Conservation (phyloP, 2,888 invertebrate genomes). For the Isotomurus palustris region DNA sequence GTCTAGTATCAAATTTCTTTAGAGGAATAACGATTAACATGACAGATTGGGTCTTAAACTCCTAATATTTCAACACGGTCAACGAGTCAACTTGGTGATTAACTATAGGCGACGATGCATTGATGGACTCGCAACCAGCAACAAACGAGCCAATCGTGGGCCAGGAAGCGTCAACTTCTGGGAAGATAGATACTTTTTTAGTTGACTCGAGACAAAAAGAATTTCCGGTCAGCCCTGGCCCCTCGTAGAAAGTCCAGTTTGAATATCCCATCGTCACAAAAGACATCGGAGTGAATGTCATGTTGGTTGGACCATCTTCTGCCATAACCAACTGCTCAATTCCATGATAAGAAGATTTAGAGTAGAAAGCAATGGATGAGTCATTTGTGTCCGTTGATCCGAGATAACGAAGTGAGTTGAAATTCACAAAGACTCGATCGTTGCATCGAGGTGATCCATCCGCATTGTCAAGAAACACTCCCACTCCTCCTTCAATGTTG, state of each 20-base stretch:
- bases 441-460: slow-evolving; percentile 14
- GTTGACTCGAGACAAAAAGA: slow-evolving; percentile 16
- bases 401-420: slow-evolving; percentile 21
- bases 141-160: slow-evolving; percentile 11
- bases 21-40: too few species aligned
- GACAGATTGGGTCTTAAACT: too few species aligned
- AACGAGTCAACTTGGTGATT: too few species aligned
- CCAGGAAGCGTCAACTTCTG: slow-evolving; percentile 5
- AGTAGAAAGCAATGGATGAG: slow-evolving; percentile 19
- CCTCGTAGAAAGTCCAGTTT: slow-evolving; percentile 21
- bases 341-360: slow-evolving; percentile 22
- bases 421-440: slow-evolving; percentile 20
- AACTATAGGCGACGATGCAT: neutral
- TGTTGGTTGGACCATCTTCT: neutral
- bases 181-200: slow-evolving; percentile 9
- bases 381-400: slow-evolving; percentile 16
- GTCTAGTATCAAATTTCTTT: too few species aligned
- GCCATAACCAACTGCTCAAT: slow-evolving; percentile 13
- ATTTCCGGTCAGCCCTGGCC: slow-evolving; percentile 2
- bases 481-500: slow-evolving; percentile 22
- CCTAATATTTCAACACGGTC: too few species aligned
- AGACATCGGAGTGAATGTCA: slow-evolving; percentile 13
- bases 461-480: slow-evolving; percentile 13
- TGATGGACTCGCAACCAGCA: slow-evolving; percentile 15
- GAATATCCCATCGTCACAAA: slow-evolving; percentile 16